Base-by-base conservation (phyloP, 2,888 invertebrate species). In the Balanococcus diminutus region DNA sequence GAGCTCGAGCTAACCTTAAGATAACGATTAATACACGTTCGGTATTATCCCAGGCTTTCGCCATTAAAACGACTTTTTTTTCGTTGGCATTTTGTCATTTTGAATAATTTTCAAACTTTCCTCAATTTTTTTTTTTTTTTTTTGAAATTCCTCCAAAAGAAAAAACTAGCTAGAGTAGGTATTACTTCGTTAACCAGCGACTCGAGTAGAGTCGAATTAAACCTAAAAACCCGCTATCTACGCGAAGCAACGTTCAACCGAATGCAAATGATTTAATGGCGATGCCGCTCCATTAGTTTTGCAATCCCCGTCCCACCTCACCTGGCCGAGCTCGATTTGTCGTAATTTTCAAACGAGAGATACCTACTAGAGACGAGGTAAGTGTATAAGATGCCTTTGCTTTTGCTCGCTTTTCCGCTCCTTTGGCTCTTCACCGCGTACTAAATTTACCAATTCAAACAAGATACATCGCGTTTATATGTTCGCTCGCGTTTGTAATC, bases 121-220 rank as follows among this genome's bases (percentile, higher is more conserved):
- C 32, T n/a, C n/a, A n/a, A n/a, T n/a, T n/a, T n/a, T n/a, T n/a
- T n/a, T n/a, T n/a, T n/a, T n/a, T n/a, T n/a, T 8, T 75, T 75
- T 32, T 75, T 75, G 75, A 32, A 75, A 75, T 75, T 75, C n/a
- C 32, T 75, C 75, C 75, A 75, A 75, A 75, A 75, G n/a, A 25
- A 42, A 19, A 51, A 51, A 19, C 19, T 51, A 5, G 8, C 19
- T 51, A n/a, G n/a, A 19, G 19, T 51, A 5, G 19, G 32, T 8
- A n/a, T 28, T 28, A 67, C 28, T 32, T 75, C 32, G n/a, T 36
- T 51, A 51, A 51, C 51, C 51, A 36, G 51, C 31, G 75, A n/a
- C 75, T n/a, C n/a, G n/a, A n/a, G n/a, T n/a, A n/a, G n/a, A n/a
- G n/a, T 75, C 32, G 36, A 75, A 19, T 75, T 32, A n/a, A 31